phyloP scores from a whole-genome alignment of 37 sponge, comb jelly and placozoan species.

The Theonella swinhoei region DNA sequence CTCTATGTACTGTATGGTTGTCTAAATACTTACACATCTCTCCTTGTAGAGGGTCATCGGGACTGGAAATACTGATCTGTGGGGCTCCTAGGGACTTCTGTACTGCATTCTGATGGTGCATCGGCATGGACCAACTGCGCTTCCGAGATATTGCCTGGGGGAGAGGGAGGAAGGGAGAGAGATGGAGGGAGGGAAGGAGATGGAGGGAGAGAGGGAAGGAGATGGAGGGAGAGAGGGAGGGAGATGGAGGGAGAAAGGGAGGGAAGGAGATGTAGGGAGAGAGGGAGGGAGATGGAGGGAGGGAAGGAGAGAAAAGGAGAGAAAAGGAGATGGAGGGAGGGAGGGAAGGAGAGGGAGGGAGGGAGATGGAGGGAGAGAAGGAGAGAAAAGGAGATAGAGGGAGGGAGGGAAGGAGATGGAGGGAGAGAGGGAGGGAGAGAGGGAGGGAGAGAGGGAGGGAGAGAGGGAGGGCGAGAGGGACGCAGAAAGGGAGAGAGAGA shows the following conservation, averaged over 20 bases:
- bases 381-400: neutral
- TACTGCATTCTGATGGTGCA: neutral
- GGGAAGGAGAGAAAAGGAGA: neutral
- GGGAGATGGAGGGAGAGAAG: neutral
- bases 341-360: neutral
- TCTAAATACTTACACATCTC: too few relatives aligned
- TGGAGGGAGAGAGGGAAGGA: neutral
- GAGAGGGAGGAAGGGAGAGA: neutral
- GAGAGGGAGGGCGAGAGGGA: conserved; percentile 1
- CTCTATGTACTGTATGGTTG: too few relatives aligned
- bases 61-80: conserved; percentile 65
- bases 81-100: conserved; percentile 11
- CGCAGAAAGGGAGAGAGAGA: neutral
- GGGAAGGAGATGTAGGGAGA: neutral
- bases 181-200: neutral
- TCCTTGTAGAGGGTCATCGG: conserved; percentile 45
- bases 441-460: neutral
- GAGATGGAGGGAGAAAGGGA: conserved; percentile 3
- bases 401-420: neutral
- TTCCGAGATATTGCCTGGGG: neutral
- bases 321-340: neutral
- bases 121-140: neutral
- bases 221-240: neutral
- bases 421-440: conserved; percentile 4
- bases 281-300: conserved; percentile 1